Conservation (phyloP, 2,888 invertebrate genomes). For the Phymatocera aterrima region DNA sequence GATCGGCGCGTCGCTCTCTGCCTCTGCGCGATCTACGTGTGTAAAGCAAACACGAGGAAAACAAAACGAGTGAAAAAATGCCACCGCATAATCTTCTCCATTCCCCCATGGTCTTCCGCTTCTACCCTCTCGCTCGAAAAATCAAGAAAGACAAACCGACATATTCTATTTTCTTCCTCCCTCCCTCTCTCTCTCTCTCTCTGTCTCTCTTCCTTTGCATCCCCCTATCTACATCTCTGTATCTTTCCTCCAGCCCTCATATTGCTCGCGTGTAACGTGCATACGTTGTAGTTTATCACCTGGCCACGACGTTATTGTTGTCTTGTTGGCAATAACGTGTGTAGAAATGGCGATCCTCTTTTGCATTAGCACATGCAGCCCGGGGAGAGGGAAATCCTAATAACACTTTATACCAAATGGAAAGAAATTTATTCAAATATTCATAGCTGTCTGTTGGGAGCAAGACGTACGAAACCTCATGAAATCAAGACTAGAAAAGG, state of each 20-base stretch:
- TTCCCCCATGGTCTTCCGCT: background rate
- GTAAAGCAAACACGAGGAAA: background rate
- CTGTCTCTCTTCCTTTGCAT: conserved; percentile 40
- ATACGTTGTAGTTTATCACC: conserved; percentile 70
- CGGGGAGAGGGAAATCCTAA: background rate
- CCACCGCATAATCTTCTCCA: conserved; percentile 6
- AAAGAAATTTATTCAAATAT: background rate
- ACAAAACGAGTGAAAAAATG: conserved; percentile 16
- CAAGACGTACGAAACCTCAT: too few species aligned
- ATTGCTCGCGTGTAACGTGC: conserved; percentile 64
- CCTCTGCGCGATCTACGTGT: background rate
- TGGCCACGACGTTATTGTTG: conserved; percentile 67
- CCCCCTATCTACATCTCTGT: conserved; percentile 21
- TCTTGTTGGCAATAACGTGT: conserved; percentile 59
- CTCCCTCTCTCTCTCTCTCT: conserved; percentile 2
- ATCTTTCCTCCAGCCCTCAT: conserved; percentile 53
- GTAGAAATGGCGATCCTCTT: conserved; percentile 28
- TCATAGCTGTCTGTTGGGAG: background rate
- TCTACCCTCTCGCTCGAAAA: background rate
- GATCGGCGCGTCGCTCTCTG: too few species aligned
- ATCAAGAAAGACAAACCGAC: conserved; percentile 45
- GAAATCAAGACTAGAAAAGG: too few species aligned
- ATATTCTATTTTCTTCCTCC: conserved; percentile 48
- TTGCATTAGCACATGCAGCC: background rate
- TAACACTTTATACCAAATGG: background rate